These are phyloP conservation scores for Mormyrops attenuatus DNA, from an alignment of 2,797 vertebrate species.

Conservation along the genomic window DNA sequence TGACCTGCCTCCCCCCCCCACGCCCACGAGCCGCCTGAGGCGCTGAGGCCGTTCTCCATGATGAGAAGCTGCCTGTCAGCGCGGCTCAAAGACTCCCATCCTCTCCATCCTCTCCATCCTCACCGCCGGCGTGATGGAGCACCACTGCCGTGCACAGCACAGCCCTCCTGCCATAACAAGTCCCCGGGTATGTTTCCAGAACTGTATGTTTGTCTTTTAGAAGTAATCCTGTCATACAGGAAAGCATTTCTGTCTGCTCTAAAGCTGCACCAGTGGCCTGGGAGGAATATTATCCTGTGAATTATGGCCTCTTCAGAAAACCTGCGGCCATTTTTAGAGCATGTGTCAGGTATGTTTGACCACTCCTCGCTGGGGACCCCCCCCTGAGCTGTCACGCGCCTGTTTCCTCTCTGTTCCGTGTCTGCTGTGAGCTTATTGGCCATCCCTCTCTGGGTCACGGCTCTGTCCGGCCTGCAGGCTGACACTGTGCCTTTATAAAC, in stretches of 20 bases:
- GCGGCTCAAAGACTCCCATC: not conserved
- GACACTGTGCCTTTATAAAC: not conserved
- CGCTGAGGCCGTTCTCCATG: not conserved
- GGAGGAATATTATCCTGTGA: not conserved
- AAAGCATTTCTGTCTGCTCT: not conserved
- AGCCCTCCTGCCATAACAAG: not conserved
- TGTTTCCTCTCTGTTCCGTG: not conserved
- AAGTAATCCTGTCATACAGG: not conserved
- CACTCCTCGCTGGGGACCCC: not conserved
- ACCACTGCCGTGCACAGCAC: not conserved
- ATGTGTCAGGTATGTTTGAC: not conserved
- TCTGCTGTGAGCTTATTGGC: conserved; percentile 6
- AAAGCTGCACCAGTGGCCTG: not conserved
- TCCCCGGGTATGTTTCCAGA: not conserved
- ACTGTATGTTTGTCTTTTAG: not conserved
- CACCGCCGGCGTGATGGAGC: not conserved
- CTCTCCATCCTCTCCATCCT: not conserved
- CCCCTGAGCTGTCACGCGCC: not conserved
- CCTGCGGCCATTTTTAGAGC: not conserved
- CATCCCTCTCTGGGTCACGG: not conserved
- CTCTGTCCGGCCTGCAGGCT: not conserved
- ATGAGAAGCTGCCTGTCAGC: not conserved
- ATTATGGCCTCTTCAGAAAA: not conserved
- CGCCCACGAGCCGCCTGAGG: not conserved
- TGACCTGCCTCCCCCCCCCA: not conserved